Percentiles rank a stretch among this genome's conserved stretches.
Conservation (phyloP, 2,888 invertebrate genomes). For the Cephus sareptanus region DNA sequence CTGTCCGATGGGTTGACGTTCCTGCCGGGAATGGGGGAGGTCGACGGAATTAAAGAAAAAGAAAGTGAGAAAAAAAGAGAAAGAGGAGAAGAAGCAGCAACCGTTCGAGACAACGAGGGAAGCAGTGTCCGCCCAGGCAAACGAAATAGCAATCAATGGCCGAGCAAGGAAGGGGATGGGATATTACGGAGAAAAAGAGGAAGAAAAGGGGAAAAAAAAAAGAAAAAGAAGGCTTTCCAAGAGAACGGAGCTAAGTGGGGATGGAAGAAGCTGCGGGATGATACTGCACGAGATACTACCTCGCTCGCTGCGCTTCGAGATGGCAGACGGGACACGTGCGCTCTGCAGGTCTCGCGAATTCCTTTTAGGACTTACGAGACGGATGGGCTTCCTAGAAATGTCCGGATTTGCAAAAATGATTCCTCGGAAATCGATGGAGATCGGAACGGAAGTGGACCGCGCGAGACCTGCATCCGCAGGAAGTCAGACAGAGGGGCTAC, state of each 20-base stretch:
- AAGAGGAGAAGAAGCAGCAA: constrained; percentile 32
- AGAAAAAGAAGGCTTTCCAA: not conserved
- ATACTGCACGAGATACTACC: too few species aligned
- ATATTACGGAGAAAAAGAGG: not conserved
- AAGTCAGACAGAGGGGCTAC: too few species aligned
- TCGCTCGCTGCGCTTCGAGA: too few species aligned
- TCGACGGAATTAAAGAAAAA: constrained; percentile 13
- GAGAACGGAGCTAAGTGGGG: not conserved
- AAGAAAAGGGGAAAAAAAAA: not conserved
- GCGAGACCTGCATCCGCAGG: too few species aligned
- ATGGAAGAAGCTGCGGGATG: not conserved
- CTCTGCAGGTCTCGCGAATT: too few species aligned
- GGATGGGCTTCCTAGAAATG: too few species aligned
- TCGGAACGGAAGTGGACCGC: too few species aligned
- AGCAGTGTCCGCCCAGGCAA: not conserved
- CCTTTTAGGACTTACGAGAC: too few species aligned
- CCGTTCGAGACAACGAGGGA: constrained; percentile 19
- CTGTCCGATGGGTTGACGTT: constrained; percentile 26
- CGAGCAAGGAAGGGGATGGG: not conserved
- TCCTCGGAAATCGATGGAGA: too few species aligned
- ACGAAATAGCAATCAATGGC: constrained; percentile 3
- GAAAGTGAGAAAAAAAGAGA: constrained; percentile 12
- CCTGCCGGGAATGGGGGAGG: too few species aligned
- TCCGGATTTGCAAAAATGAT: too few species aligned
- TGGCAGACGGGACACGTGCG: too few species aligned